These are phyloP conservation scores for Drosophila gunungcola DNA, from an alignment of 1,140 invertebrate genomes.

Conservation along the genomic window DNA sequence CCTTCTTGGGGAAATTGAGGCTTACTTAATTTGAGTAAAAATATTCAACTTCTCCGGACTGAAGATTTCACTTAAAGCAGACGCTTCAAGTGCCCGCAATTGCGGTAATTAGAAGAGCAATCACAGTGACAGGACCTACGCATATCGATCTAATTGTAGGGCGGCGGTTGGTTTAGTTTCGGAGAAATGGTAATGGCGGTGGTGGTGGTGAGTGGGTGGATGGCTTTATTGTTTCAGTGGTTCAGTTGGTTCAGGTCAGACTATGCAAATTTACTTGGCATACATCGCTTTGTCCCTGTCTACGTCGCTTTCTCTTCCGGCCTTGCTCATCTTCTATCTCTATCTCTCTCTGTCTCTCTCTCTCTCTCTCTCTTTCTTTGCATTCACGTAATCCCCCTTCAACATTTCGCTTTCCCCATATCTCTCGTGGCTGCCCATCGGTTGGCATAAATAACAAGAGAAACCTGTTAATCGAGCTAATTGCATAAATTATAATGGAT, in stretches of 20 bases:
- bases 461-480: constrained; percentile 78
- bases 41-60: constrained; percentile 24
- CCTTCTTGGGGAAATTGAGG: background rate
- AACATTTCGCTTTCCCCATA: background rate
- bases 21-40: constrained; percentile 38
- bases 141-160: constrained; percentile 60
- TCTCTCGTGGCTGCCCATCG: constrained; percentile 12
- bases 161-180: constrained; percentile 19
- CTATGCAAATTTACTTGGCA: constrained; percentile 59
- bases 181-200: background rate
- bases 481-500: constrained; percentile 78
- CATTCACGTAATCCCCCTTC: background rate
- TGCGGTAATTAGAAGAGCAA: constrained; percentile 65
- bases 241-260: constrained; percentile 41
- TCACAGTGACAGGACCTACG: constrained; percentile 46
- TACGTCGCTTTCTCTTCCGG: constrained; percentile 3
- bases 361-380: background rate
- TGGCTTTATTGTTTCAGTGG: constrained; percentile 46
- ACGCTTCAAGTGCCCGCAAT: constrained; percentile 51
- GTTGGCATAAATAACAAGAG: constrained; percentile 54
- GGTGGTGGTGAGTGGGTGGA: constrained; percentile 7
- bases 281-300: constrained; percentile 43
- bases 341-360: constrained; percentile 17
- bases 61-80: constrained; percentile 66
- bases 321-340: background rate